phyloP scores from a whole-genome alignment of 1,140 invertebrate genomes.

The Temnothorax nylanderi region DNA sequence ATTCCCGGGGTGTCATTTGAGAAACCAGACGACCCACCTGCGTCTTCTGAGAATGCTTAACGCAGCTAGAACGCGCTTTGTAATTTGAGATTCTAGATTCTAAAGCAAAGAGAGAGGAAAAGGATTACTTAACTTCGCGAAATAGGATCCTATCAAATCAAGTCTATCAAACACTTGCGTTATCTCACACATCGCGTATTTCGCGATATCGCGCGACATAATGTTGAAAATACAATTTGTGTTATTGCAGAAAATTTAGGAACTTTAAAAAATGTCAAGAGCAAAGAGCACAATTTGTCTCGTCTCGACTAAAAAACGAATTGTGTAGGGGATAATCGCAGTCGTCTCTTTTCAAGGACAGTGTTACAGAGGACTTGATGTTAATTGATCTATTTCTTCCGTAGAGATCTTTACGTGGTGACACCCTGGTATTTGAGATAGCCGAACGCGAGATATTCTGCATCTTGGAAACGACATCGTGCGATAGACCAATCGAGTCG shows the following conservation, averaged over 20 bases:
- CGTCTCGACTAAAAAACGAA: background rate
- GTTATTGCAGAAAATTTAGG: background rate
- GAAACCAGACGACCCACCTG: slow-evolving; percentile 31
- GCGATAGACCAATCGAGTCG: background rate
- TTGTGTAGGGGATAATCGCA: background rate
- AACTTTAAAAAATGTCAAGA: background rate
- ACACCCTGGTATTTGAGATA: background rate
- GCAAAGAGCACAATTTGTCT: background rate
- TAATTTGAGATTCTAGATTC: slow-evolving; percentile 30
- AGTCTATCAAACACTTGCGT: background rate
- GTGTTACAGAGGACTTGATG: background rate
- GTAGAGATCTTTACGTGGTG: background rate
- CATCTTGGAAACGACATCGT: background rate
- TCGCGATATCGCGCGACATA: background rate
- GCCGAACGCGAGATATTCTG: background rate
- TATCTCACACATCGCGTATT: background rate
- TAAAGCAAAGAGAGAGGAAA: background rate
- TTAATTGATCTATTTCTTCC: background rate
- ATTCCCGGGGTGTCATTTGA: slow-evolving; percentile 61
- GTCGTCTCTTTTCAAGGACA: background rate
- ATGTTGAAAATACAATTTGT: background rate
- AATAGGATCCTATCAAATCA: background rate
- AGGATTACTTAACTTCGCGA: background rate
- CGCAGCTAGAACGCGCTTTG: slow-evolving; percentile 25
- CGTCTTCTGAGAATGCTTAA: slow-evolving; percentile 65